Conservation (phyloP, 2,113 vertebrate species). For the Leiothrix lutea region DNA sequence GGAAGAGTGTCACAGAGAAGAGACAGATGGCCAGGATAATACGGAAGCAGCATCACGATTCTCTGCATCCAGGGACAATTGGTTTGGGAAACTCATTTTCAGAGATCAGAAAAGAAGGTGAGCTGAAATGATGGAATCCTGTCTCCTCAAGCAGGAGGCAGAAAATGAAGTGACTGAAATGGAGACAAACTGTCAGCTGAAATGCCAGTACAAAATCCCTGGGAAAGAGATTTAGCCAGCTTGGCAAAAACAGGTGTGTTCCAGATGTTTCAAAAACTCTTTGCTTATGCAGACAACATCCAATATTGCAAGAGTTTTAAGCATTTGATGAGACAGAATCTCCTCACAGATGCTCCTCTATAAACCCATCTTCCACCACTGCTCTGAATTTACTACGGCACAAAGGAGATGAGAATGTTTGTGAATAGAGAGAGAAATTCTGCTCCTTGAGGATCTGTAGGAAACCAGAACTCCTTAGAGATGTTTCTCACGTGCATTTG, state of each 20-base stretch:
- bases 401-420: background rate
- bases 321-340: background rate
- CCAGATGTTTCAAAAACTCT: conserved; percentile 35
- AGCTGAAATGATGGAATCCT: background rate
- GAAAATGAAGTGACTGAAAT: conserved; percentile 1
- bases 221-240: background rate
- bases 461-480: background rate
- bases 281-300: background rate
- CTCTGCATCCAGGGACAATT: background rate
- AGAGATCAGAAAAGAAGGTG: background rate
- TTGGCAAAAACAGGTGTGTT: conserved; percentile 35
- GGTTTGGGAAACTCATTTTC: background rate
- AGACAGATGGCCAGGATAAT: background rate
- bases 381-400: background rate
- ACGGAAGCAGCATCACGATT: accelerated
- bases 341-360: background rate
- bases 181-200: background rate
- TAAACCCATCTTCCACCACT: background rate
- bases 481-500: background rate
- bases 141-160: background rate
- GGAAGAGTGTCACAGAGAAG: background rate
- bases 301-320: background rate
- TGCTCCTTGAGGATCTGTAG: background rate
- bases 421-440: background rate
- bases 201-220: background rate